phyloP scores from a whole-genome alignment of 2,888 invertebrate species.

The Adelphocoris suturalis region DNA sequence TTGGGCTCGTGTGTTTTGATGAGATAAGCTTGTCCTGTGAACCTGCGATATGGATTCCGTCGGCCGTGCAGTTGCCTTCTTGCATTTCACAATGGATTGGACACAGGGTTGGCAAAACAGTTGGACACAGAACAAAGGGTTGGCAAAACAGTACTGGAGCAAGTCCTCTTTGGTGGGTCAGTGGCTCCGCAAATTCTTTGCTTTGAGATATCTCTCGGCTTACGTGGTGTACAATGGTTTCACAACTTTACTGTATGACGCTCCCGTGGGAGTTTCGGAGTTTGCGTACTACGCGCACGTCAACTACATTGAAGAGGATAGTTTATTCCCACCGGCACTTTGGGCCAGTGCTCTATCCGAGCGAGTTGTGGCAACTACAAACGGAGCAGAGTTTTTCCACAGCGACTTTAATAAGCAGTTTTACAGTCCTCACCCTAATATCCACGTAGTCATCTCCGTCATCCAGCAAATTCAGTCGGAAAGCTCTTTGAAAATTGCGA shows the following conservation, averaged over 20 bases:
- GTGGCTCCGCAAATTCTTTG: conserved; percentile 41
- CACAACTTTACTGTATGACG: conserved; percentile 3
- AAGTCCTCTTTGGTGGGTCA: conserved; percentile 40
- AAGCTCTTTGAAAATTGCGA: no score
- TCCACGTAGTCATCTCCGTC: no score
- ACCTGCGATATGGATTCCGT: conserved; percentile 17
- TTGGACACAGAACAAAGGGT: neutral
- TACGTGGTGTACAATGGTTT: conserved; percentile 17
- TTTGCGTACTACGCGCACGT: no score
- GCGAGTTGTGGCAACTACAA: neutral
- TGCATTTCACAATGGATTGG: neutral
- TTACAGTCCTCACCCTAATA: no score
- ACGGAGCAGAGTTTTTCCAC: no score
- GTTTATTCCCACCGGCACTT: neutral
- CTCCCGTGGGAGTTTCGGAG: conserved; percentile 3
- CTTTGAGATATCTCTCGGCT: conserved; percentile 1
- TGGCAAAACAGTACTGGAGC: conserved; percentile 42
- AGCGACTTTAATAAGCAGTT: no score
- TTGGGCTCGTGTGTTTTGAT: conserved; percentile 10
- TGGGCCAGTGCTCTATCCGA: no score
- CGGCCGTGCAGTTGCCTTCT: neutral
- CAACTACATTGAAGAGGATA: no score
- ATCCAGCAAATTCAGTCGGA: no score
- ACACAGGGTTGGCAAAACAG: no score
- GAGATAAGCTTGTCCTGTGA: conserved; percentile 6